Evolutionary conservation across 64 coral and sea anemone genomes (phyloP), one percentile per base, ranked within the genome.

Genomic region (Pocillopora damicornis): DNA sequence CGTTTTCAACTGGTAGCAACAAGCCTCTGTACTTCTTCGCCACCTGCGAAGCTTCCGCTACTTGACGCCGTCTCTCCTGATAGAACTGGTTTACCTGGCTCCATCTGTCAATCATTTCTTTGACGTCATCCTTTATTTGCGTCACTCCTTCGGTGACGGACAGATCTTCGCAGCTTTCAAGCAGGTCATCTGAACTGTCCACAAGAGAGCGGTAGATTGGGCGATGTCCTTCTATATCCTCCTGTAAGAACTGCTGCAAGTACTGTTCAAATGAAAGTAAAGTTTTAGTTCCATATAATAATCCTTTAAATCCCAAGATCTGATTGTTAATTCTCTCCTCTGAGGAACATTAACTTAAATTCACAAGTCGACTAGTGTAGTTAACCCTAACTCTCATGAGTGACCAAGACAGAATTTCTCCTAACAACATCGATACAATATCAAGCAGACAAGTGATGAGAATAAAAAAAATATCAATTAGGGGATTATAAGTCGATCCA

Each of bases 171-270:
- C 97, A 99, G 60, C 93, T 80, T 37, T 92, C 91, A 2, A 92
- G 83, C 78, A 99, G 68, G 37, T 88, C 77, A 37, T 89, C 79
- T 6, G 93, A 78, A 15, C 65, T 93, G 59, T 95, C 90, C 42
- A 93, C 89, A 11, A 95, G 79, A 13, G 90, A 87, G 67, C 95
- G 91, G 85, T 99, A 95, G 76, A 95, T 79, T 17, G 97, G 97
- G 5, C 88, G 90, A 71, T 93, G 88, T 37, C 97, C 93, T 84
- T 95, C 97, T 4, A 99, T 99, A 73, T 95, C 93, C 35, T 99
- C 97, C 91, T 99, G 93, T 4, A 92, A 64, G 74, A 92, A 95
- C 90, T 99, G 97, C 22, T 97, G 91, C 14, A 97, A 56, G 23
- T 90, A 97, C 94, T 97, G 86, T 20, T 74, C 23, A 71, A 18